A percentile compares a stretch with the other conserved stretches of the same genome.
phyloP scores from a whole-genome alignment of 2,797 vertebrate species.

The Propithecus perrieri region DNA sequence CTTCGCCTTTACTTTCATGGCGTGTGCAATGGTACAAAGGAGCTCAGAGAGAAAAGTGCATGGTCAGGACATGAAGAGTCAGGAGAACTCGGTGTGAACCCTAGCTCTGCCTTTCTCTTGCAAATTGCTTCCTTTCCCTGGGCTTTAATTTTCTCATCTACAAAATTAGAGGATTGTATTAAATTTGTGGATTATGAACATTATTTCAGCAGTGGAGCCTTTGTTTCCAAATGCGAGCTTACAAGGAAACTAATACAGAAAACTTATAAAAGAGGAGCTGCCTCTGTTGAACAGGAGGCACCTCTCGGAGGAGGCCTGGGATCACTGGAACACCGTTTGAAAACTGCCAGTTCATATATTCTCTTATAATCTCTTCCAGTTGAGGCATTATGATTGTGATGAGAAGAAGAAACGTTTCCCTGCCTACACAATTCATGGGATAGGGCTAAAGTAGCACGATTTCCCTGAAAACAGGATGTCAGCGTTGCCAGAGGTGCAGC shows the following conservation, averaged over 20 bases:
- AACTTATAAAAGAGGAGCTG: neutral
- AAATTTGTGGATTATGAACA: neutral
- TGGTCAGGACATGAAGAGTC: no score
- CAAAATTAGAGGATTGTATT: neutral
- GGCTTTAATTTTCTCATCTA: neutral
- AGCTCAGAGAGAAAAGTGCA: no score
- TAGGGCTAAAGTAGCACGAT: neutral
- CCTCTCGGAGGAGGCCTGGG: neutral
- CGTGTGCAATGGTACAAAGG: no score
- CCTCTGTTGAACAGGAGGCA: accelerated
- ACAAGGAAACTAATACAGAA: neutral
- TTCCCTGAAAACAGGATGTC: constrained; percentile 39
- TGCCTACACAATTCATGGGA: neutral
- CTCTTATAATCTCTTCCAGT: neutral
- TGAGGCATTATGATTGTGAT: neutral
- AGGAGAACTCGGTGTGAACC: no score
- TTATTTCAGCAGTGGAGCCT: neutral
- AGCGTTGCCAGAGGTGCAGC: neutral
- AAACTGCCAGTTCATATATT: neutral
- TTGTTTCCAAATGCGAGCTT: neutral
- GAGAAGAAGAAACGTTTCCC: neutral
- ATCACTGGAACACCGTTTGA: neutral
- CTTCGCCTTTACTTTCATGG: no score
- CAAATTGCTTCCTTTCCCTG: neutral
- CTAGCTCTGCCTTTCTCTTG: neutral